Evolutionary conservation across 2,113 vertebrate species (phyloP), one percentile per base, ranked within the genome.

Genomic region (Ophiodon elongatus): DNA sequence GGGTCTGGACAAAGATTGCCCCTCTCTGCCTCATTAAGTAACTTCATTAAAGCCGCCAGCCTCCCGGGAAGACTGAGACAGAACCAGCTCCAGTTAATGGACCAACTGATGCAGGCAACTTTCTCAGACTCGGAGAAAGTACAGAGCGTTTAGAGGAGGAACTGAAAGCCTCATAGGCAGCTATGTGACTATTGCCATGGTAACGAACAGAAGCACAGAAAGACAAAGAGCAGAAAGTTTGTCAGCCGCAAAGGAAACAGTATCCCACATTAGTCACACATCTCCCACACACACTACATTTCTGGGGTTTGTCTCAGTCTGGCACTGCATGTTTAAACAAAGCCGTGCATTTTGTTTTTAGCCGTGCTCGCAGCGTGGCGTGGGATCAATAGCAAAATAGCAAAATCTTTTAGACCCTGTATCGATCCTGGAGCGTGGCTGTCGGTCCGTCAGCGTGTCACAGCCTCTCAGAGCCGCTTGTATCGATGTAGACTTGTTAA

Each of bases 11-110:
- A 95, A 95, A 92, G 93, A 94, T 92, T 84, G 90, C 83, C 90
- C 87, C 85, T 91, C 92, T 92, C 82, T 88, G 92, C 91, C 91
- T 95, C 94, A 95, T 96, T 94, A 95, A 94, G 88, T 95, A 86
- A 92, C 90, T 94, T 91, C 87, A 94, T 95, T 92, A 90, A 87
- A 71, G 43, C 84, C 29, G 43, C 73, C 72, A 68, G 80, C 82
- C 86, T 89, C 85, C 73, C 35, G 54, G 89, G 86, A 82, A 73
- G 76, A 80, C 80, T 13, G 79, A 59, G 81, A 82, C 83, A 76
- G 79, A 83, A 88, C 85, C 54, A 84, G 89, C 67, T 69, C 73
- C 33, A 43, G 70, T 92, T 93, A 93, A 92, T 89, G 82, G 83
- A 86, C 82, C 52, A 33, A 79, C 74, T 89, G 89, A 88, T 71